phyloP scores from a whole-genome alignment of 2,797 vertebrate genomes.

The Enteromius trimaculatus region DNA sequence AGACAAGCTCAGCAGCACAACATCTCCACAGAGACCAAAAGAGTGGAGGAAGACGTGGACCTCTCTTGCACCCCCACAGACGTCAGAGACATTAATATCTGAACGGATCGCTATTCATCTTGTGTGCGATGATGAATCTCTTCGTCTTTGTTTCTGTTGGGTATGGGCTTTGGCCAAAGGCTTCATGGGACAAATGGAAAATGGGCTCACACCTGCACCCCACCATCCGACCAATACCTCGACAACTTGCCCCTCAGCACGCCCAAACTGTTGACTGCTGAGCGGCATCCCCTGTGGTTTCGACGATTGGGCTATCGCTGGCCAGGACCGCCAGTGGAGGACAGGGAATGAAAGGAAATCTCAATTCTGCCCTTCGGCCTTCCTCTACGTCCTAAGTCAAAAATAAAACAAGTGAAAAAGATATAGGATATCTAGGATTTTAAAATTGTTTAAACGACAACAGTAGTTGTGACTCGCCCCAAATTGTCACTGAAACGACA shows the following conservation, averaged over 20 bases:
- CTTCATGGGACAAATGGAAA: conserved; percentile 59
- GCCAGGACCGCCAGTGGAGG: conserved; percentile 72
- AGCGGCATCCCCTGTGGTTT: conserved; percentile 53
- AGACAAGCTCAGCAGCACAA: conserved; percentile 91
- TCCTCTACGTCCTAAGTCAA: conserved; percentile 59
- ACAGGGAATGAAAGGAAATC: conserved; percentile 72
- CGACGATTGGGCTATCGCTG: conserved; percentile 66
- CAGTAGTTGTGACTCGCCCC: conserved; percentile 67
- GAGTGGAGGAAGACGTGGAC: conserved; percentile 87
- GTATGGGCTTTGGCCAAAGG: conserved; percentile 59
- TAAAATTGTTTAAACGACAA: conserved; percentile 78
- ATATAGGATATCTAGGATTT: conserved; percentile 83
- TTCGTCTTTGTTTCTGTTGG: conserved; percentile 55
- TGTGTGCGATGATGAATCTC: conserved; percentile 44
- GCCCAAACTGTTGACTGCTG: conserved; percentile 62
- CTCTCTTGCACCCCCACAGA: conserved; percentile 96
- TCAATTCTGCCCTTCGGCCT: conserved; percentile 72
- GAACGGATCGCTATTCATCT: conserved; percentile 70
- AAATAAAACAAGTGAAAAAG: conserved; percentile 72
- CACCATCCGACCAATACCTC: conserved; percentile 51
- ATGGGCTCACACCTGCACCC: conserved; percentile 41
- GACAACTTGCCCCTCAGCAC: conserved; percentile 58
- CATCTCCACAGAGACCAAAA: conserved; percentile 86
- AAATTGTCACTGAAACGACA: conserved; percentile 75
- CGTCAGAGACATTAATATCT: conserved; percentile 95